Evolutionary conservation across 1,140 invertebrate species (phyloP).

Genomic region (Lordiphosa collinella): DNA sequence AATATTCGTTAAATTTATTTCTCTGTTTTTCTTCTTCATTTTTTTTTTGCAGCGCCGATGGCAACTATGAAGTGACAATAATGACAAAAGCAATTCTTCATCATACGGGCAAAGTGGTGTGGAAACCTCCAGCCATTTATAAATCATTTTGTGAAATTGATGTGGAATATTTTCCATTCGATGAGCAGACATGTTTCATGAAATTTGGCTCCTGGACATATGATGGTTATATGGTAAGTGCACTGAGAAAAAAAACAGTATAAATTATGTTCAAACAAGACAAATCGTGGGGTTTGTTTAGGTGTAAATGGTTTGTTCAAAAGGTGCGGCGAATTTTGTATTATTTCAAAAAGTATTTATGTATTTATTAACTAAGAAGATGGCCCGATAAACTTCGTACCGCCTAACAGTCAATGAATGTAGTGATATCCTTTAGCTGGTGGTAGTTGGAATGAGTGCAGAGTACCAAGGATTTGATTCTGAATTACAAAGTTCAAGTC

Average conservation of each 20-base stretch:
- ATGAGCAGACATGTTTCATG: conserved; percentile 97
- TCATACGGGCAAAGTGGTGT: conserved; percentile 95
- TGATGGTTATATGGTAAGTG: conserved; percentile 92
- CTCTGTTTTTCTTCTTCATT: background rate
- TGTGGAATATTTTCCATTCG: conserved; percentile 97
- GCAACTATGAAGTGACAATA: conserved; percentile 98
- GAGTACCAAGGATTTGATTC: too few species aligned
- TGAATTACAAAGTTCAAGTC: too few species aligned
- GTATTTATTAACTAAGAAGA: too few species aligned
- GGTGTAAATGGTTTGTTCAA: too few species aligned
- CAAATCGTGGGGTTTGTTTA: too few species aligned
- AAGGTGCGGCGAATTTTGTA: too few species aligned
- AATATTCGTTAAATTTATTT: conserved; percentile 1
- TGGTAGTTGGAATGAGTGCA: too few species aligned
- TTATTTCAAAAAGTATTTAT: too few species aligned
- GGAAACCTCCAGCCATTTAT: conserved; percentile 99
- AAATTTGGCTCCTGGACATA: conserved; percentile 98
- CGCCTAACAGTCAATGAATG: too few species aligned
- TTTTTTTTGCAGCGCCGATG: conserved; percentile 89
- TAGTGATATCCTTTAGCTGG: too few species aligned
- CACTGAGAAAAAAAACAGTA: background rate
- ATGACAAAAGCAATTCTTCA: conserved; percentile 97
- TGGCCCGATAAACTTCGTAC: too few species aligned
- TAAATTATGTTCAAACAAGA: too few species aligned
- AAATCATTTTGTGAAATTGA: conserved; percentile 99